Evolutionary conservation across 2,888 invertebrate genomes (phyloP).

Genomic region (Euclidia mi): DNA sequence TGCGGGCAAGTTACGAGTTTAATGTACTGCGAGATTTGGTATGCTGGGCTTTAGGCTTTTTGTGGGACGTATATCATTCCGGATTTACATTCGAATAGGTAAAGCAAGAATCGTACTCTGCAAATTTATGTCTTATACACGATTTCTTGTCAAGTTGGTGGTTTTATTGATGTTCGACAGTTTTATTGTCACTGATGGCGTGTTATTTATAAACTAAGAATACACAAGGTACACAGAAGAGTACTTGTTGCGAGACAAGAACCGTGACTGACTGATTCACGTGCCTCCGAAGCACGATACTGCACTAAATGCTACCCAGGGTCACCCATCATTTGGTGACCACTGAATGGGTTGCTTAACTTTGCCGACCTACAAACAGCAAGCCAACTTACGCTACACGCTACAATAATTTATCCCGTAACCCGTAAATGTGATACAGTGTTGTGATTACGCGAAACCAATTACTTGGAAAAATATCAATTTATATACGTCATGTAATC

Average conservation of each 20-base stretch:
- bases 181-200: neutral
- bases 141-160: constrained; percentile 12
- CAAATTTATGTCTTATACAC: constrained; percentile 8
- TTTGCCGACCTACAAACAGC: no score
- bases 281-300: no score
- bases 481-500: constrained; percentile 10
- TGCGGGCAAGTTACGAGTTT: constrained; percentile 12
- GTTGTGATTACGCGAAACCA: neutral
- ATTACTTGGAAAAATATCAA: constrained; percentile 4
- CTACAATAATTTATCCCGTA: no score
- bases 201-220: no score
- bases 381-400: no score
- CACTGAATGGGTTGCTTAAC: no score
- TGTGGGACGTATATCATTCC: constrained; percentile 10
- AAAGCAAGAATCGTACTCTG: constrained; percentile 1
- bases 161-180: constrained; percentile 1
- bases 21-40: constrained; percentile 21
- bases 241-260: no score
- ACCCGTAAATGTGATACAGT: no score
- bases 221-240: no score
- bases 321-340: no score
- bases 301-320: no score
- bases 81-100: constrained; percentile 21
- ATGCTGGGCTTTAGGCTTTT: constrained; percentile 2
- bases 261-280: no score